Base-by-base conservation (phyloP, 1,140 invertebrate species). In the Chionoecetes opilio region DNA sequence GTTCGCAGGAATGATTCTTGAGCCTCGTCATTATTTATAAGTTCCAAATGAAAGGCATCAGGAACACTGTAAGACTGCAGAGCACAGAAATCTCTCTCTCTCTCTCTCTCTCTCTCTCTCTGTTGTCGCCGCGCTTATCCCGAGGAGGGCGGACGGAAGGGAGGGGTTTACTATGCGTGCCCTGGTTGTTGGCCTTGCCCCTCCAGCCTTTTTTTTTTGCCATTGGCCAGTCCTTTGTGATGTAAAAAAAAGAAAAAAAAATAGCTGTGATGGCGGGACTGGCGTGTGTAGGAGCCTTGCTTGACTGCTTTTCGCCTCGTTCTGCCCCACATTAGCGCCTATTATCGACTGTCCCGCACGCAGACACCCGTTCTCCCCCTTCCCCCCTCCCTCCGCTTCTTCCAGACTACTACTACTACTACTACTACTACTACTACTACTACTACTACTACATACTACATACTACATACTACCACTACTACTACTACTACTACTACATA, bases 61-160 rank as follows among this genome's bases (percentile, higher is more conserved):
- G n/a, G n/a, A n/a, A n/a, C n/a, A n/a, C n/a, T n/a, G n/a, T 2
- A 17, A 8, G 63, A 53, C 21, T 53, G 46, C 41, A 9, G 87
- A 41, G 11, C 31, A 41, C 37, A 35, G n/a, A 38, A 37, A 14
- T 3, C 90, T 37, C 90, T 91, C 53, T 82, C 53, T 91, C 90
- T 32, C 46, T 91, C 90, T 91, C 90, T 63, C 90, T 91, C 90
- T 63, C 90, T 75, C 34, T 91, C 90, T 82, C 53, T 82, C 90
- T 91, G 53, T 91, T 46, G 21, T 17, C 21, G 63, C 6, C 21
- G 63, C 63, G 21, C 63, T 75, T 21, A 75, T 75, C 63, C 26
- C 26, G n/a, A n/a, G n/a, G n/a, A n/a, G n/a, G n/a, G n/a, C n/a
- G n/a, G n/a, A n/a, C n/a, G n/a, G n/a, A n/a, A n/a, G n/a, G n/a